These are phyloP conservation scores for Diabrotica virgifera DNA, from an alignment of 1,140 invertebrate species.

Conservation along the genomic window DNA sequence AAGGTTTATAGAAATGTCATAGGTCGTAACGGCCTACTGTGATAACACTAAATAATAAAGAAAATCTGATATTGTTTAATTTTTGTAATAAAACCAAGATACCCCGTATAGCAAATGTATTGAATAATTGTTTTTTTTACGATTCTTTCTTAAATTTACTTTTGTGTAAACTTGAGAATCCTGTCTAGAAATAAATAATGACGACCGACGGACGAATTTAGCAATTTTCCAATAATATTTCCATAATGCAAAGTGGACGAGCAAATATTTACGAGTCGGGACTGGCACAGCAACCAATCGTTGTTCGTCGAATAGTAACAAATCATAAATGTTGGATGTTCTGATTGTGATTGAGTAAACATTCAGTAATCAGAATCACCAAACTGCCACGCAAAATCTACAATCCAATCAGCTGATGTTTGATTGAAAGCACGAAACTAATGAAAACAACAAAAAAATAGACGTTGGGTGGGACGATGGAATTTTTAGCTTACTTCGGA, in stretches of 20 bases:
- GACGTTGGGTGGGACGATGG: neutral
- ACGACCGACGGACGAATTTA: neutral
- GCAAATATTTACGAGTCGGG: slow-evolving; percentile 18
- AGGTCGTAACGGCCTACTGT: too few relatives aligned
- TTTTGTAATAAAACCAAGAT: too few relatives aligned
- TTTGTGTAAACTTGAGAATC: too few relatives aligned
- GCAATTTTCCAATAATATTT: slow-evolving; percentile 17
- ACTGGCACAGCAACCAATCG: neutral
- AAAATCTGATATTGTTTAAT: too few relatives aligned
- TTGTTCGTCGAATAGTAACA: slow-evolving; percentile 12
- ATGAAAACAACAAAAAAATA: neutral
- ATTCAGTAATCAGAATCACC: slow-evolving; percentile 9
- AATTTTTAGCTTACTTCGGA: too few relatives aligned
- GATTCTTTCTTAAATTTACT: too few relatives aligned
- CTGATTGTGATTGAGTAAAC: slow-evolving; percentile 20
- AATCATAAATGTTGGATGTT: slow-evolving; percentile 5
- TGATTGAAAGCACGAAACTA: neutral
- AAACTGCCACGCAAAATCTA: neutral
- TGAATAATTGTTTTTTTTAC: too few relatives aligned
- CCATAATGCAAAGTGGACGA: slow-evolving; percentile 19
- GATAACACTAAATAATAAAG: too few relatives aligned
- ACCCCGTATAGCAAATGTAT: too few relatives aligned
- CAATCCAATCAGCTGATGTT: neutral
- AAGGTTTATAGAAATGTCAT: too few relatives aligned
- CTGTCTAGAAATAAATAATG: too few relatives aligned